These are phyloP conservation scores for Phoenicopterus ruber DNA, from an alignment of 2,113 vertebrate genomes.

Conservation along the genomic window DNA sequence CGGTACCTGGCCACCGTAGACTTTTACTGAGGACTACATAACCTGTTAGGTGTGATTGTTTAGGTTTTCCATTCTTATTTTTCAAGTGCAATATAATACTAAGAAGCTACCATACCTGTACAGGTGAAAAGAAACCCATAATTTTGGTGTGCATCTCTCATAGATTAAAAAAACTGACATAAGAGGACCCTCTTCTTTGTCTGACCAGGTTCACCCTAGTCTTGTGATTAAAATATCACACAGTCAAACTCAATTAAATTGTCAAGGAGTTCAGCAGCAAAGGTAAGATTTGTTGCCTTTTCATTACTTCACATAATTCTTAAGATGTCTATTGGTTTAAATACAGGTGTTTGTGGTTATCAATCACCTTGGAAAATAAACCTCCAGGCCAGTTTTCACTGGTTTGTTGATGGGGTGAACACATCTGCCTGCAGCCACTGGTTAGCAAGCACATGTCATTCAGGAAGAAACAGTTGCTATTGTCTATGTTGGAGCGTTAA, in stretches of 20 bases:
- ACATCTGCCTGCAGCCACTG: conserved; percentile 64
- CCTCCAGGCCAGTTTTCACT: conserved; percentile 31
- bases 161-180: neutral
- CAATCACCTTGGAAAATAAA: conserved; percentile 58
- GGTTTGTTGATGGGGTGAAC: conserved; percentile 52
- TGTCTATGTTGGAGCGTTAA: conserved; percentile 47
- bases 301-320: conserved; percentile 65
- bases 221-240: conserved; percentile 63
- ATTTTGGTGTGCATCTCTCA: neutral
- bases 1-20: neutral
- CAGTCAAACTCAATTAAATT: conserved; percentile 55
- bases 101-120: neutral
- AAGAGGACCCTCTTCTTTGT: neutral
- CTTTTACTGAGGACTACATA: neutral
- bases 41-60: neutral
- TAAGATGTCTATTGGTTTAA: conserved; percentile 66
- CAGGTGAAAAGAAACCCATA: neutral
- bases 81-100: neutral
- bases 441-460: conserved; percentile 59
- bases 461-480: conserved; percentile 75
- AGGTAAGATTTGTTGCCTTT: conserved; percentile 56
- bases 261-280: conserved; percentile 56
- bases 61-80: neutral
- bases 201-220: neutral
- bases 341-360: conserved; percentile 77